Base-by-base conservation (phyloP, 2,797 vertebrate genomes). In the Thamnophis elegans region DNA sequence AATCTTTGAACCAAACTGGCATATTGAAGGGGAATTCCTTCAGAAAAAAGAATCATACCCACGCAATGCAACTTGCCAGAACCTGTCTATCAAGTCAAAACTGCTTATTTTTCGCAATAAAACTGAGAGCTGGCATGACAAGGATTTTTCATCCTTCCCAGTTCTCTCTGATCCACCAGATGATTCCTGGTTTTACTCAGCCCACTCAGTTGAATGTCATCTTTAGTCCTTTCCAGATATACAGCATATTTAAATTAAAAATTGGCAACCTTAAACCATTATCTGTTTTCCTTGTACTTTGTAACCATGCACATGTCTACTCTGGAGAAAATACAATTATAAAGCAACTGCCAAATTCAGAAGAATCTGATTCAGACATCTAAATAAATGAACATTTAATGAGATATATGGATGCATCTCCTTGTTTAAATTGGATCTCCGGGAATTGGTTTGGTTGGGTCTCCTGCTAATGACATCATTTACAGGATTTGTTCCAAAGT, bases 401-500 rank as follows among this genome's bases (percentile, higher is more conserved):
- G 65, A 51, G n/a, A 88, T 58, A 93, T 62, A 90, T 87, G 68
- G 82, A 42, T 91, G 42, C 22, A n/a, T 85, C 68, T 91, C 47
- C n/a, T 62, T 82, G 56, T 88, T 91, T 91, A 82, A 85, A 28
- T 32, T 88, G 54, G 55, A 78, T 93, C 62, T 87, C 65, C 88
- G 86, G 47, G 68, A 90, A 82, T 94, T 95, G 95, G 86, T 95
- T 95, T 93, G 93, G 85, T 92, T 87, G 2, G 2, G 85, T 91
- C 89, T 92, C 65, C 89, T 94, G 92, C 86, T 36, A 89, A 93
- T 92, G 28, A 88, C 92, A 91, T 92, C 95, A 94, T 93, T 93
- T 88, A 92, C 90, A 95, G 92, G 92, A 60, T 93, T 92, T 94
- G 90, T 93, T 95, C 92, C 42, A 93, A 93, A 90, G 92, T 13